Evolutionary conservation across 2,888 invertebrate species (phyloP).

Genomic region (Emmelina monodactyla): DNA sequence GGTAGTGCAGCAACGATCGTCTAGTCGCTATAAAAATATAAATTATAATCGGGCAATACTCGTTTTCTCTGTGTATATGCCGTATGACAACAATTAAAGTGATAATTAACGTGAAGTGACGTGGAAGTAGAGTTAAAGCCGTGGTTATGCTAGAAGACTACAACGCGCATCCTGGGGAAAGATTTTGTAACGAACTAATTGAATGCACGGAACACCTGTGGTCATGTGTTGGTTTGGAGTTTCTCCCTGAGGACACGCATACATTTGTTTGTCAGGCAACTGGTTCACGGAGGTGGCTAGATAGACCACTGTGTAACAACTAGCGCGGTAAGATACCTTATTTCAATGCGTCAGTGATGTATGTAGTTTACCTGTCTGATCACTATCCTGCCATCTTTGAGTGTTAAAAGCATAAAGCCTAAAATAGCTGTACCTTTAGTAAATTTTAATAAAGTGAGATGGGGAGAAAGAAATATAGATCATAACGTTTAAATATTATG

Average conservation of each 20-base stretch:
- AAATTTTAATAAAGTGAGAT: not conserved
- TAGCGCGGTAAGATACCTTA: not conserved
- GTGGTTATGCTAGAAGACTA: constrained; percentile 1
- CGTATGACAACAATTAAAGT: constrained; percentile 1
- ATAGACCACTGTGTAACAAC: constrained; percentile 3
- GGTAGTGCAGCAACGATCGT: not conserved
- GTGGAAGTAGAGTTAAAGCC: not conserved
- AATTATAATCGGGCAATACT: not conserved
- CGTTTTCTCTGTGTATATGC: constrained; percentile 2
- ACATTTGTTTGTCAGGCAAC: constrained; percentile 1
- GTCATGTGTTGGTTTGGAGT: constrained; percentile 3
- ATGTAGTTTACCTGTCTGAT: constrained; percentile 1
- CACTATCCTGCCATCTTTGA: not conserved
- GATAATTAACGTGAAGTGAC: not conserved
- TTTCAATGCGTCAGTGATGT: not conserved
- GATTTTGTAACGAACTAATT: not conserved
- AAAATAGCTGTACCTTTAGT: not conserved
- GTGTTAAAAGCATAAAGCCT: not conserved
- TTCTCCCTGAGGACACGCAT: constrained; percentile 1
- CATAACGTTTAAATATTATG: not conserved
- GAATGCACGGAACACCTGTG: not conserved
- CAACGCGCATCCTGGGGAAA: constrained; percentile 2
- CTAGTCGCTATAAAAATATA: not conserved
- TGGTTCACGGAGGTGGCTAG: constrained; percentile 1
- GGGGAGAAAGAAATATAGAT: not conserved